Conservation (phyloP, 2,888 invertebrate species). For the Sarcophaga subvicina region DNA sequence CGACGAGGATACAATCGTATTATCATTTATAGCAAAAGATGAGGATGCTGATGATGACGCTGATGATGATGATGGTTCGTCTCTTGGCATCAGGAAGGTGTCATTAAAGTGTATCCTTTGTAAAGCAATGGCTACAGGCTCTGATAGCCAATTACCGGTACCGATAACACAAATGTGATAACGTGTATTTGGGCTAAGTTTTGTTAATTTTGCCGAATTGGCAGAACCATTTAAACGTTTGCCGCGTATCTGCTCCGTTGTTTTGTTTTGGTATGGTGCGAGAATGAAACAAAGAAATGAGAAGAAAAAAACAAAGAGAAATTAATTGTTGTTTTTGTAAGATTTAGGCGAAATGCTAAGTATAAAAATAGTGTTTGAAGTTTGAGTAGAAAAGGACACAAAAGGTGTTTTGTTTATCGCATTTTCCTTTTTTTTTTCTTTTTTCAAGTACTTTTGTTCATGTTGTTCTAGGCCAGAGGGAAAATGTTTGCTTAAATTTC, state of each 20-base stretch:
- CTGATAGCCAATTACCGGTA: slow-evolving; percentile 88
- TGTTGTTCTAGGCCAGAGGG: no score
- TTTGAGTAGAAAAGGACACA: background rate
- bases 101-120: slow-evolving; percentile 80
- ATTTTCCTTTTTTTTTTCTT: background rate
- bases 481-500: no score
- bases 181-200: slow-evolving; percentile 89
- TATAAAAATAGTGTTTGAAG: background rate
- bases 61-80: slow-evolving; percentile 71
- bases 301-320: slow-evolving; percentile 14
- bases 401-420: background rate
- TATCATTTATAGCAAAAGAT: slow-evolving; percentile 70
- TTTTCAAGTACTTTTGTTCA: no score
- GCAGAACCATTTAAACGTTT: slow-evolving; percentile 88
- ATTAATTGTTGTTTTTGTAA: slow-evolving; percentile 25
- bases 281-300: background rate
- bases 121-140: slow-evolving; percentile 78
- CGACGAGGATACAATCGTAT: slow-evolving; percentile 49
- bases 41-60: slow-evolving; percentile 38
- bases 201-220: slow-evolving; percentile 88
- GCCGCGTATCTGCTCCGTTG: slow-evolving; percentile 86
- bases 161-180: slow-evolving; percentile 95
- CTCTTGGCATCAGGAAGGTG: slow-evolving; percentile 71
- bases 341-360: slow-evolving; percentile 26
- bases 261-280: background rate